Evolutionary conservation across 2,113 vertebrate genomes (phyloP).

Genomic region (Otolemur garnettii): DNA sequence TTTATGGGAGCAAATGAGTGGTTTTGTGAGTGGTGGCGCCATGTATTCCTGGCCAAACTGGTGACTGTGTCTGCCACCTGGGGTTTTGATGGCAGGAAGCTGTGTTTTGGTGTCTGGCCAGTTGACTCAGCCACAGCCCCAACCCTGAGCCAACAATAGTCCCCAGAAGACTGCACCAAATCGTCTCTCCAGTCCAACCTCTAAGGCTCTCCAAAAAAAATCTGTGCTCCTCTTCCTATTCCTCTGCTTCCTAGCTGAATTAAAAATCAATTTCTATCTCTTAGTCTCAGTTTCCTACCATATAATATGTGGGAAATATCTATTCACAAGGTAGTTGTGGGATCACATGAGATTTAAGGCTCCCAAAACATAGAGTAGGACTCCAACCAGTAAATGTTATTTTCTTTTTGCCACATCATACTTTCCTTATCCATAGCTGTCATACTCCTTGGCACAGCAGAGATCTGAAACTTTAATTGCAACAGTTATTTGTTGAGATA

Average conservation of each 20-base stretch:
- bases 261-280: neutral
- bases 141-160: conserved; percentile 2
- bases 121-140: conserved; percentile 45
- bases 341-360: neutral
- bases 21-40: conserved; percentile 67
- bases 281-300: neutral
- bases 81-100: conserved; percentile 78
- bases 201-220: neutral
- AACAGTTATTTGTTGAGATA: conserved; percentile 1
- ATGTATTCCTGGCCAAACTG: conserved; percentile 55
- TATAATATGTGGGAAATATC: neutral
- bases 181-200: neutral
- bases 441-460: neutral
- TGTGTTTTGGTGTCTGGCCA: conserved; percentile 71
- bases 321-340: neutral
- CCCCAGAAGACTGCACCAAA: neutral
- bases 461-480: conserved; percentile 30
- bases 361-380: neutral
- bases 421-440: neutral
- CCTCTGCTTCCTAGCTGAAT: neutral
- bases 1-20: conserved; percentile 75
- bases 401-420: neutral
- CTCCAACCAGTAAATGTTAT: neutral
- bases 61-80: conserved; percentile 76
- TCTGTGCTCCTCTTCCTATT: neutral